phyloP scores from a whole-genome alignment of 2,888 invertebrate genomes.

The Pseudanteris insignis region DNA sequence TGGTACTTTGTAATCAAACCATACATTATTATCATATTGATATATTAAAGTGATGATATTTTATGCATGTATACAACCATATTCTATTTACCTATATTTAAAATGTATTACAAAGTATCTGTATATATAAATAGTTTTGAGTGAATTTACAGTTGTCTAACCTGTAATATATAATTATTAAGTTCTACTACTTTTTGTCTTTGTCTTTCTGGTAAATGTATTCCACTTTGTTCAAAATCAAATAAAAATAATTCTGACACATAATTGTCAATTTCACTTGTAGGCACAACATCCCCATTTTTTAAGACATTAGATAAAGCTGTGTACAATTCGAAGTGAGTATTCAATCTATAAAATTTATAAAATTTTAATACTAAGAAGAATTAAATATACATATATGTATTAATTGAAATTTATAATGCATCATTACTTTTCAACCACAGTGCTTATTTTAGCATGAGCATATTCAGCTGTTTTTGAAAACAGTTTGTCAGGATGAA shows the following conservation, averaged over 20 bases:
- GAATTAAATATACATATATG: not conserved
- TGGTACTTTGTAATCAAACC: too few species aligned
- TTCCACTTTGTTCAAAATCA: slow-evolving; percentile 98
- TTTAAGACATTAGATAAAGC: slow-evolving; percentile 77
- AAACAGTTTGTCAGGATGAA: slow-evolving; percentile 84
- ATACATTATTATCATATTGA: too few species aligned
- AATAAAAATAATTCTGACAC: slow-evolving; percentile 90
- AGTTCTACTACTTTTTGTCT: slow-evolving; percentile 81
- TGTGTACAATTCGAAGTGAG: slow-evolving; percentile 84
- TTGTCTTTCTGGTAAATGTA: slow-evolving; percentile 83
- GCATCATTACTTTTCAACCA: slow-evolving; percentile 85
- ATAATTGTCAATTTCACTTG: slow-evolving; percentile 81
- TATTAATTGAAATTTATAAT: slow-evolving; percentile 7
- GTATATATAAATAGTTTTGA: too few species aligned
- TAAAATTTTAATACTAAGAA: not conserved
- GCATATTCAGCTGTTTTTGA: slow-evolving; percentile 88
- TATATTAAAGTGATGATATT: too few species aligned
- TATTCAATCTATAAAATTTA: slow-evolving; percentile 63
- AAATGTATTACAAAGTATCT: too few species aligned
- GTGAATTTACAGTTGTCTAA: too few species aligned
- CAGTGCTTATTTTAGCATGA: slow-evolving; percentile 85
- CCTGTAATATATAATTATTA: slow-evolving; percentile 84
- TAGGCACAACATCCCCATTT: slow-evolving; percentile 74
- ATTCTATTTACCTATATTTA: too few species aligned
- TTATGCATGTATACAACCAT: too few species aligned